These are phyloP conservation scores for Epizoanthus illoricatus DNA, from an alignment of 92 coral and sea anemone species.

Conservation along the genomic window DNA sequence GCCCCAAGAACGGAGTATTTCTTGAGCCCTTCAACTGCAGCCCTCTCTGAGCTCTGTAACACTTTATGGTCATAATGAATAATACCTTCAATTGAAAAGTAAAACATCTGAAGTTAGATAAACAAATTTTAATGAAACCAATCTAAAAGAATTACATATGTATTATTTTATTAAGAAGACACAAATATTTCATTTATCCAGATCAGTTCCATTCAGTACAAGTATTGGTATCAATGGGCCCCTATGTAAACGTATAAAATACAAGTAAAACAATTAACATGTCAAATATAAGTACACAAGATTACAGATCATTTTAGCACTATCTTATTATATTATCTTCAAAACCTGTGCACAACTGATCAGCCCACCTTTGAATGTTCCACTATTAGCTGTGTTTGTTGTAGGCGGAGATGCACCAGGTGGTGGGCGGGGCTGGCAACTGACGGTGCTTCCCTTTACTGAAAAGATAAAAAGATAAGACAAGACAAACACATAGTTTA, in stretches of 20 bases:
- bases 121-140: too few relatives aligned
- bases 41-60: slow-evolving; percentile 45
- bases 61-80: slow-evolving; percentile 65
- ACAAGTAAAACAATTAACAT: too few relatives aligned
- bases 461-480: neutral
- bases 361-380: slow-evolving; percentile 3
- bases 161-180: too few relatives aligned
- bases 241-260: too few relatives aligned
- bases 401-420: slow-evolving; percentile 24
- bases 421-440: slow-evolving; percentile 58
- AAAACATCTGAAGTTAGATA: neutral
- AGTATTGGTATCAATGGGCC: too few relatives aligned
- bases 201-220: too few relatives aligned
- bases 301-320: too few relatives aligned
- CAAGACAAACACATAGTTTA: too few relatives aligned
- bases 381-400: neutral
- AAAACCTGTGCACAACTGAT: neutral
- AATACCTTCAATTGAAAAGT: slow-evolving; percentile 40
- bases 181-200: too few relatives aligned
- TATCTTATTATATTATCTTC: too few relatives aligned
- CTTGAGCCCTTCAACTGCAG: slow-evolving; percentile 61
- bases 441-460: slow-evolving; percentile 71
- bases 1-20: slow-evolving; percentile 73
- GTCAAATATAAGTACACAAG: too few relatives aligned
- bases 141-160: too few relatives aligned